phyloP scores from a whole-genome alignment of 2,888 invertebrate genomes.

The Coenonympha arcania region DNA sequence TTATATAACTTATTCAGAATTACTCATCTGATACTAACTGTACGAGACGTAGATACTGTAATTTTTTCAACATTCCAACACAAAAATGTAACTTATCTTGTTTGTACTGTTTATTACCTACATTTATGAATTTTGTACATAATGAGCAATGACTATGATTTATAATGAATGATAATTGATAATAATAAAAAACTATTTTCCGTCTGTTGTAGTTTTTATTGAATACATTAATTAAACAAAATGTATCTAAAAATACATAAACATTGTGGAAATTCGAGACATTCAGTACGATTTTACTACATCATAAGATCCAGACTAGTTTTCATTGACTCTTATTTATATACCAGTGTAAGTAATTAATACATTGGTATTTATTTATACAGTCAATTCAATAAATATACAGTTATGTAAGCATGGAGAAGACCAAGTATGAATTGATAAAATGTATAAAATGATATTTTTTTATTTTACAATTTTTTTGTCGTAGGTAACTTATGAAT shows the following conservation, averaged over 20 bases:
- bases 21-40: neutral
- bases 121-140: conserved; percentile 31
- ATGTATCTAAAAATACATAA: conserved; percentile 49
- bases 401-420: too few species aligned
- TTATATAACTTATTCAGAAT: neutral
- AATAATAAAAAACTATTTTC: conserved; percentile 35
- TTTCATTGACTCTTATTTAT: neutral
- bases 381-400: too few species aligned
- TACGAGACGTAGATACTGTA: neutral
- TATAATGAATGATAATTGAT: conserved; percentile 9
- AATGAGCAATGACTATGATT: conserved; percentile 17
- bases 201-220: conserved; percentile 33
- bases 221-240: conserved; percentile 34
- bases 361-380: too few species aligned
- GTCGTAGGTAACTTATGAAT: too few species aligned
- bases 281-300: conserved; percentile 36
- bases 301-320: conserved; percentile 5
- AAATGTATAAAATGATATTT: too few species aligned
- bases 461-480: too few species aligned
- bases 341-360: neutral
- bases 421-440: too few species aligned
- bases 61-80: conserved; percentile 22
- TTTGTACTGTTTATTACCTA: conserved; percentile 13
- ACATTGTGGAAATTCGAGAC: conserved; percentile 49
- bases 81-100: conserved; percentile 8